A percentile compares a stretch with the other conserved stretches of the same genome.
Evolutionary conservation across 2,113 vertebrate genomes (phyloP).

Genomic region (Lepidothrix coronata): DNA sequence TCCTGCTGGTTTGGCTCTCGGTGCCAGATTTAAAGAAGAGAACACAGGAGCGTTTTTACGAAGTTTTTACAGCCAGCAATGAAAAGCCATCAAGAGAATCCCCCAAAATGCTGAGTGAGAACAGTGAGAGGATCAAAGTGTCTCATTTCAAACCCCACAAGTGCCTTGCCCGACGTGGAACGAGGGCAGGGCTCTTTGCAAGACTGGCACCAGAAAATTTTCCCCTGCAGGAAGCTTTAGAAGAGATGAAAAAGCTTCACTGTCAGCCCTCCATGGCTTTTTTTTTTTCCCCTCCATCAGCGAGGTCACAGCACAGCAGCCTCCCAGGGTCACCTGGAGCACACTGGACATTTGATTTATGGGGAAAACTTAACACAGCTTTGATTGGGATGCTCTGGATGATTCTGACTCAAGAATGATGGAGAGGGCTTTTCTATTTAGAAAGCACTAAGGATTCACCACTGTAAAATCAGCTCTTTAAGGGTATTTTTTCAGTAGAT

Average conservation of each 20-base stretch:
- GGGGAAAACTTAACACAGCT: not conserved
- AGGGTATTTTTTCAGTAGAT: not conserved
- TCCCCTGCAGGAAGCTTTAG: constrained; percentile 1
- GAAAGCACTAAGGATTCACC: not conserved
- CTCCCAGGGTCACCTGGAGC: not conserved
- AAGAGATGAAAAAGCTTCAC: not conserved
- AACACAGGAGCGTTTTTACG: fast-evolving
- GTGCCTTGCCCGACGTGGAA: not conserved
- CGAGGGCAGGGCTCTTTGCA: not conserved
- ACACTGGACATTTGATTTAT: not conserved
- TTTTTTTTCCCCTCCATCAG: not conserved
- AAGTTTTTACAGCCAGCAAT: not conserved
- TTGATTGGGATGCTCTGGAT: not conserved
- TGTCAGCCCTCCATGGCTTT: not conserved
- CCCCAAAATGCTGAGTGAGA: not conserved
- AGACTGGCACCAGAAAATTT: not conserved
- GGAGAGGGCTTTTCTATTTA: not conserved
- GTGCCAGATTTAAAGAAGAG: not conserved
- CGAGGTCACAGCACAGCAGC: not conserved
- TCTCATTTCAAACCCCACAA: not conserved
- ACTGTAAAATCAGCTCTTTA: not conserved
- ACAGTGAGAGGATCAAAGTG: not conserved
- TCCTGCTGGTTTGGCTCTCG: not conserved
- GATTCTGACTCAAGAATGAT: not conserved
- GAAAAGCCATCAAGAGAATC: not conserved